Percentiles rank a stretch among this genome's conserved stretches.
These are phyloP conservation scores for Papilio aristodemus DNA, from an alignment of 1,140 invertebrate genomes.

Conservation along the genomic window DNA sequence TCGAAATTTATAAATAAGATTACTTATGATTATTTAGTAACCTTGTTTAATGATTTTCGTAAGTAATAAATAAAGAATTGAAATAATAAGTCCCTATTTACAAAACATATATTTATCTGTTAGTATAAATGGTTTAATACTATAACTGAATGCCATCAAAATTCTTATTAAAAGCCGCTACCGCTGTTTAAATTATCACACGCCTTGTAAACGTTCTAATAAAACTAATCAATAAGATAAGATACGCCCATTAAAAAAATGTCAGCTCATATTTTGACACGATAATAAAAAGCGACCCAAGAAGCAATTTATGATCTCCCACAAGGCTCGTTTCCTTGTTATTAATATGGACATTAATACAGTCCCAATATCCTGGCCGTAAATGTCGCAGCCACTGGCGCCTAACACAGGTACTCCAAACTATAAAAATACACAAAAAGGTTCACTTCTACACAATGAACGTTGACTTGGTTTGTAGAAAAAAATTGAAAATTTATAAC, in stretches of 20 bases:
- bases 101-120: too few relatives aligned
- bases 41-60: too few relatives aligned
- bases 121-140: neutral
- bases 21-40: too few relatives aligned
- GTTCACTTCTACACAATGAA: constrained; percentile 62
- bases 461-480: constrained; percentile 51
- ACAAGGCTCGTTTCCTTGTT: constrained; percentile 61
- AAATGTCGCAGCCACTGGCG: constrained; percentile 77
- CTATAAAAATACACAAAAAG: constrained; percentile 70
- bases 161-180: constrained; percentile 35
- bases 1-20: neutral
- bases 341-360: constrained; percentile 78
- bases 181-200: constrained; percentile 43
- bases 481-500: constrained; percentile 76
- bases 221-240: constrained; percentile 45
- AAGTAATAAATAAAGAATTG: too few relatives aligned
- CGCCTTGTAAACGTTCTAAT: constrained; percentile 51
- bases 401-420: constrained; percentile 73
- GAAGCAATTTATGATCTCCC: constrained; percentile 66
- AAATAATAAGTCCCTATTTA: too few relatives aligned
- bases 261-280: constrained; percentile 66
- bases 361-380: constrained; percentile 75
- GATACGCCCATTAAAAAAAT: constrained; percentile 50
- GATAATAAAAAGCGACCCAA: constrained; percentile 51
- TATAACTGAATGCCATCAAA: neutral